Conservation (phyloP, 1,140 invertebrate species). For the Lasaia peninsularis region DNA sequence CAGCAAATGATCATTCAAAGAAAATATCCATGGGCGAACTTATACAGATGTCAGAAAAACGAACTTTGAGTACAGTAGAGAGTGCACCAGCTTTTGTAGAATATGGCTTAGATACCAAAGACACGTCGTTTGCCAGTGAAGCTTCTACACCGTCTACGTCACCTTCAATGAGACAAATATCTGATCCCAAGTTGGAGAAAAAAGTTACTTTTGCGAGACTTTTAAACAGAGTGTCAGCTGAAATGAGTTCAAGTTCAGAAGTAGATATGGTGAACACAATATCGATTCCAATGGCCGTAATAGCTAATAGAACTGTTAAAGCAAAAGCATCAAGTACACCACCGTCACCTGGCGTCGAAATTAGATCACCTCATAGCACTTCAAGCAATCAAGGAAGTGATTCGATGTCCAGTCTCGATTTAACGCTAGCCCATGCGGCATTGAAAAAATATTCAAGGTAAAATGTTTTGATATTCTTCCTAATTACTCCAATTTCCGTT, state of each 20-base stretch:
- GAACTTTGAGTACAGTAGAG: slow-evolving; percentile 64
- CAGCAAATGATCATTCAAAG: slow-evolving; percentile 70
- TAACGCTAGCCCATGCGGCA: slow-evolving; percentile 72
- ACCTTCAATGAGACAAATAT: slow-evolving; percentile 73
- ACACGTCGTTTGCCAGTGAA: slow-evolving; percentile 79
- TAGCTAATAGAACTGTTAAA: slow-evolving; percentile 59
- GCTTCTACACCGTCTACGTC: slow-evolving; percentile 68
- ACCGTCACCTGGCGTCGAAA: slow-evolving; percentile 74
- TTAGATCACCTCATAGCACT: slow-evolving; percentile 80
- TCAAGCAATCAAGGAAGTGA: slow-evolving; percentile 84
- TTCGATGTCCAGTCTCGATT: slow-evolving; percentile 82
- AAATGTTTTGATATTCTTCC: background rate
- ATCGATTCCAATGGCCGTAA: slow-evolving; percentile 68
- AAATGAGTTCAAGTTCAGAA: slow-evolving; percentile 84
- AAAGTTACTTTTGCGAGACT: slow-evolving; percentile 87
- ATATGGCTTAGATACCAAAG: slow-evolving; percentile 66
- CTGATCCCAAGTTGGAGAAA: slow-evolving; percentile 83
- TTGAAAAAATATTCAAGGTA: slow-evolving; percentile 70
- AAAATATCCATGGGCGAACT: slow-evolving; percentile 83
- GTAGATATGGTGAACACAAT: slow-evolving; percentile 79
- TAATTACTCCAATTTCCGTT: background rate
- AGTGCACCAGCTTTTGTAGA: slow-evolving; percentile 68
- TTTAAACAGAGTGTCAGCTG: slow-evolving; percentile 84
- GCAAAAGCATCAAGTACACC: slow-evolving; percentile 74
- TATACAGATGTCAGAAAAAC: slow-evolving; percentile 82